Conservation (phyloP, 2,797 vertebrate genomes). For the Rhabdophis nuchalis region DNA sequence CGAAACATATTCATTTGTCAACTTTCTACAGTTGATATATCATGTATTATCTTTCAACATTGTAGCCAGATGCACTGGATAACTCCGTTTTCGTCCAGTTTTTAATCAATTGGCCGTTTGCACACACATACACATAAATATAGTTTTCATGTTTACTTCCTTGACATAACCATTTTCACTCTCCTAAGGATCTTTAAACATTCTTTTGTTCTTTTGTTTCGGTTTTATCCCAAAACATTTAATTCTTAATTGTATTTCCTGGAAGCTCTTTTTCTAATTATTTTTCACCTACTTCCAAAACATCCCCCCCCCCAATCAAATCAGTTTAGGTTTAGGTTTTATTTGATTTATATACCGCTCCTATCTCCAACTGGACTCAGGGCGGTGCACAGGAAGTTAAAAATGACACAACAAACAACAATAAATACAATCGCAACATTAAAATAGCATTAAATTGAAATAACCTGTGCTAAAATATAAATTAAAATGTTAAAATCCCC, state of each 20-base stretch:
- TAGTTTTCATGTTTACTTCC: neutral
- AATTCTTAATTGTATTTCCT: neutral
- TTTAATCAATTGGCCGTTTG: neutral
- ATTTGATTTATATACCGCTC: too few relatives aligned
- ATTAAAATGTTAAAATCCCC: too few relatives aligned
- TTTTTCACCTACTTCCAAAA: neutral
- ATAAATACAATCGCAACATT: too few relatives aligned
- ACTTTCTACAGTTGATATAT: neutral
- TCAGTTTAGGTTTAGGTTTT: too few relatives aligned
- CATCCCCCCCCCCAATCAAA: neutral
- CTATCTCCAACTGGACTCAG: too few relatives aligned
- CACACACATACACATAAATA: neutral
- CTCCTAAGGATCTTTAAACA: neutral
- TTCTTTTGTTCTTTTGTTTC: neutral
- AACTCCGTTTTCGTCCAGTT: neutral
- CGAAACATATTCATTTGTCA: neutral
- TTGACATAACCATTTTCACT: neutral
- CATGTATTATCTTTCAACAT: neutral
- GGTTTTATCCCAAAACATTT: neutral
- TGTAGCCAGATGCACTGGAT: neutral
- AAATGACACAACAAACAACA: too few relatives aligned
- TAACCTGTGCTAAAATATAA: too few relatives aligned
- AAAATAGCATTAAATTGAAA: too few relatives aligned
- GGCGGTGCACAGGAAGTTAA: too few relatives aligned
- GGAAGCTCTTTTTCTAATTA: neutral